Evolutionary conservation across 2,888 invertebrate species (phyloP), one percentile per base, ranked within the genome.

Genomic region (Athalia cordata): DNA sequence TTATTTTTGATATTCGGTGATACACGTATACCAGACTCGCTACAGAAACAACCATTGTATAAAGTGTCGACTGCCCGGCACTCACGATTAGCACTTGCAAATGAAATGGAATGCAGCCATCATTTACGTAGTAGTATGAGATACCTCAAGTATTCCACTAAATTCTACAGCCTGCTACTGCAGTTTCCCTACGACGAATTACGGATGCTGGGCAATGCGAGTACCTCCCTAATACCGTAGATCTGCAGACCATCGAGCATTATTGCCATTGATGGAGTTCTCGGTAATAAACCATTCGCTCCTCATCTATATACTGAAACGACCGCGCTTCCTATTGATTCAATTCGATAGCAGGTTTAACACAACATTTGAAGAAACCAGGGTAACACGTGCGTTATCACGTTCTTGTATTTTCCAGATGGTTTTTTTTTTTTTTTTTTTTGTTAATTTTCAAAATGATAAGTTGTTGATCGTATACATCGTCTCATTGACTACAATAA

Each of bases 251-350:
- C 55, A 45, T 52, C 52, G 11, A 70, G 55, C 57, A 57, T 52
- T 29, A 72, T 59, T 52, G 47, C 72, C 13, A 72, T 72, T 72
- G 72, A 72, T 59, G 59, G 57, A 72, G 72, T 72, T 72, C 59
- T 47, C 29, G 29, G 29, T 29, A 29, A 11, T 72, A 59, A n/a
- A 8, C 8, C 47, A 72, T 72, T 47, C 72, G 45, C 49, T 13
- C 57, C 57, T 57, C 47, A n/a, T 59, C 52, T 57, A 72, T 57
- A 72, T 13, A 62, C 29, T 13, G 47, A 47, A 72, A 72, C 45
- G 15, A 13, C 5, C 11, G 13, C 6, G 50, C 29, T 29, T 62
- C 29, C 15, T 50, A 49, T 52, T 7, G 45, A 29, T 29, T 29
- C 29, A 29, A 29, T 29, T 29, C 29, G 29, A 29, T 29, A 2